Evolutionary conservation across 2,888 invertebrate genomes (phyloP).

Genomic region (Mythimna vitellina): DNA sequence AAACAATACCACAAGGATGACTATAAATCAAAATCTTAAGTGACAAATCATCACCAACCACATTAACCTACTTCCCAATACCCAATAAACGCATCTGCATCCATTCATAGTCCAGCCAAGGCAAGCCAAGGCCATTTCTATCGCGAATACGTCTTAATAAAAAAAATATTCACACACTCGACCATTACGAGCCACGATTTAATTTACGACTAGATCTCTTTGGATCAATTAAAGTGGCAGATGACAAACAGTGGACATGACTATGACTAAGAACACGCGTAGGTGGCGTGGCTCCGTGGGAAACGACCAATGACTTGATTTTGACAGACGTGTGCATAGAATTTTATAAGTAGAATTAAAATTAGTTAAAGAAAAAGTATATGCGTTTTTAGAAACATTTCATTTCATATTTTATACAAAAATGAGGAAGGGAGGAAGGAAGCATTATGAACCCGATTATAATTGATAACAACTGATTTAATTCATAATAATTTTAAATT

Average conservation of each 20-base stretch:
- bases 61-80: slow-evolving; percentile 35
- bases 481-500: background rate
- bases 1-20: background rate
- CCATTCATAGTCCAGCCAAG: slow-evolving; percentile 39
- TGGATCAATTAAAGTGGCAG: slow-evolving; percentile 87
- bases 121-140: slow-evolving; percentile 71
- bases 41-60: slow-evolving; percentile 27
- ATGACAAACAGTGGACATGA: slow-evolving; percentile 81
- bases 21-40: slow-evolving; percentile 11
- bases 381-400: background rate
- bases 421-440: too few relatives aligned
- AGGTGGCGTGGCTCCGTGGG: slow-evolving; percentile 85
- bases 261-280: slow-evolving; percentile 85
- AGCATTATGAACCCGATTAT: background rate
- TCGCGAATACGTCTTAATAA: slow-evolving; percentile 60
- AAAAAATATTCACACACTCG: slow-evolving; percentile 77
- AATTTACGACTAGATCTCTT: slow-evolving; percentile 86
- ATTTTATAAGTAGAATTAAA: background rate
- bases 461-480: background rate
- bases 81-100: slow-evolving; percentile 52
- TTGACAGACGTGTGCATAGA: slow-evolving; percentile 58
- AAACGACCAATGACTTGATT: slow-evolving; percentile 74
- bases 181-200: slow-evolving; percentile 84
- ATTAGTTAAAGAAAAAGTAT: background rate
- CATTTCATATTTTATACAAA: background rate